Evolutionary conservation across 2,888 invertebrate genomes (phyloP), one percentile per base, ranked within the genome.

Genomic region (Lasioglossum villosulum): DNA sequence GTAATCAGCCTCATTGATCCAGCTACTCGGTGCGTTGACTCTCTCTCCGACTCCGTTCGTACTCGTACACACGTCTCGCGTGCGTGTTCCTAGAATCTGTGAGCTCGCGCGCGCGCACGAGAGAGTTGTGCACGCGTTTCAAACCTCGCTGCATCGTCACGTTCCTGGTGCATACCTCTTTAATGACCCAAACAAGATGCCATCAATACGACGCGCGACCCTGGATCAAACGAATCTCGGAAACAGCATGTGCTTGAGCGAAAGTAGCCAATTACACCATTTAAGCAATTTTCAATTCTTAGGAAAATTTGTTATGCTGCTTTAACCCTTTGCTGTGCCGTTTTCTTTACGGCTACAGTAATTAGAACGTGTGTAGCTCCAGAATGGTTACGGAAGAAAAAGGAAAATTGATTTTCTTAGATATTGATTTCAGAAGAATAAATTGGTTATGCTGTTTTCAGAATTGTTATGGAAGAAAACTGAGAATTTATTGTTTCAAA

Each of bases 1-100:
- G 89, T 90, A 91, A 91, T 90, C 90, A 90, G 88, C 78, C 89
- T 90, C 91, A 90, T 90, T 90, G 91, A 90, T 91, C 90, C 90
- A 84, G 78, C 86, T 82, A 83, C 84, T 84, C 86, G 91, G 90
- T 88, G 86, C 91, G 90, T 91, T 90, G 91, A 91, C 90, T 90
- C 88, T 75, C 88, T 75, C 70, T 16, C 70, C 70, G 30, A 10
- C 80, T 74, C 37, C 73, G 72, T 56, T 72, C 59, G 72, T 63
- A 14, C 56, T 48, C 23, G 82, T 73, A 12, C 39, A 37, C 68
- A 34, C 30, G 66, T 56, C 66, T 48, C 70, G 80, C 74, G 66
- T 85, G 71, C 27, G 34, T 66, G 42, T 6, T 19, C 72, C 39
- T 2, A 14, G 23, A 23, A 39, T 4, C 16, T 70, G 39, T 16